Conservation (phyloP, 2,113 vertebrate genomes). For the Rhinopomastus cyanomelas region DNA sequence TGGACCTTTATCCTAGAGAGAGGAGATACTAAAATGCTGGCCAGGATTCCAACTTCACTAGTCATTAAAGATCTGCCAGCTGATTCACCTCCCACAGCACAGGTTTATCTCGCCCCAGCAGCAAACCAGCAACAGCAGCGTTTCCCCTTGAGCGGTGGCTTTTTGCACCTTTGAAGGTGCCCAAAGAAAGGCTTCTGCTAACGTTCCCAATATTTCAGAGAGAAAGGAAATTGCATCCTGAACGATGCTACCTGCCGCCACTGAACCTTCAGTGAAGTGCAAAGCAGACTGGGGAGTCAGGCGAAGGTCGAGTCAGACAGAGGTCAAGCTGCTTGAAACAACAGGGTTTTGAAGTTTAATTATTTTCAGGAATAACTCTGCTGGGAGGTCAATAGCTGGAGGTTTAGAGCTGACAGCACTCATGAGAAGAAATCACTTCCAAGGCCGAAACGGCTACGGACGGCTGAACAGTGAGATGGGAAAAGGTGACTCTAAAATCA, state of each 20-base stretch:
- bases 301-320: not conserved
- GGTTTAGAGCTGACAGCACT: not conserved
- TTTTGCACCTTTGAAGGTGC: not conserved
- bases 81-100: not conserved
- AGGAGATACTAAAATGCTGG: not conserved
- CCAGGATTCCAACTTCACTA: not conserved
- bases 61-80: not conserved
- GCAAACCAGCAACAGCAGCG: not conserved
- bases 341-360: not conserved
- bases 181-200: not conserved
- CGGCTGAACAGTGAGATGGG: not conserved
- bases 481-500: not conserved
- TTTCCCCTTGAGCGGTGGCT: not conserved
- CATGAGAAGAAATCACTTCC: not conserved
- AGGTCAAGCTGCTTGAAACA: not conserved
- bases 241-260: not conserved
- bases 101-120: not conserved
- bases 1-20: not conserved
- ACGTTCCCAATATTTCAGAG: not conserved
- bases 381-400: not conserved
- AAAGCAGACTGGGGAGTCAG: slow-evolving; percentile 9
- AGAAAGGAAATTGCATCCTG: slow-evolving; percentile 11
- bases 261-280: not conserved
- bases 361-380: not conserved
- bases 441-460: not conserved